Evolutionary conservation across 2,113 vertebrate genomes (phyloP).

Genomic region (Cnemophilus loriae): DNA sequence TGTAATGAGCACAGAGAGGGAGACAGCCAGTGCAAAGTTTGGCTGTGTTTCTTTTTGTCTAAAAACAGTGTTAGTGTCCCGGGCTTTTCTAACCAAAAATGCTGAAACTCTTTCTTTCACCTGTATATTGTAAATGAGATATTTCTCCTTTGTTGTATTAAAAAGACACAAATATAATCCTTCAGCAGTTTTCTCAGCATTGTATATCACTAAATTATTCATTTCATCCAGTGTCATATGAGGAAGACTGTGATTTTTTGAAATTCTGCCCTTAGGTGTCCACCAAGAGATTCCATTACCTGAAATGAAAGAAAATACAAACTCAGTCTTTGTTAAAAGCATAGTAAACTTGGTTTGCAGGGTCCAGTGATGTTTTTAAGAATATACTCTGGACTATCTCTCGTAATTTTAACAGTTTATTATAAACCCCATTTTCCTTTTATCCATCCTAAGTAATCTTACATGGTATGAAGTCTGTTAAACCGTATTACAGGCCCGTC

Average conservation of each 20-base stretch:
- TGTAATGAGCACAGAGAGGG: conserved; percentile 82
- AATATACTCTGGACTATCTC: background rate
- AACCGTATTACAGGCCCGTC: background rate
- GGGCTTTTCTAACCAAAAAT: background rate
- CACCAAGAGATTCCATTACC: conserved; percentile 63
- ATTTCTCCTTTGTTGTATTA: conserved; percentile 23
- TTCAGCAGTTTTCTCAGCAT: conserved; percentile 27
- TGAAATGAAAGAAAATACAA: conserved; percentile 44
- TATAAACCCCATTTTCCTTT: background rate
- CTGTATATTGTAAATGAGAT: conserved; percentile 51
- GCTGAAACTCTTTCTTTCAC: conserved; percentile 33
- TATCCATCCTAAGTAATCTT: background rate
- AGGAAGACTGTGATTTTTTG: background rate
- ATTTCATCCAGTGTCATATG: background rate
- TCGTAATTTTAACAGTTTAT: background rate
- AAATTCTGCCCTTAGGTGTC: conserved; percentile 68
- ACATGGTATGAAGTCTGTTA: background rate
- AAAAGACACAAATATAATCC: conserved; percentile 68
- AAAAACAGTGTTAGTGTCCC: background rate
- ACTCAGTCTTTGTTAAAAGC: background rate
- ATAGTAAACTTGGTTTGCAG: background rate
- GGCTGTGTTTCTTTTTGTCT: background rate
- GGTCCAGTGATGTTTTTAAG: background rate
- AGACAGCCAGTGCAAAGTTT: conserved; percentile 74
- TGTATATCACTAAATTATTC: conserved; percentile 56